These are phyloP conservation scores for Hippotragus niger DNA, from an alignment of 2,113 vertebrate genomes.

Conservation along the genomic window DNA sequence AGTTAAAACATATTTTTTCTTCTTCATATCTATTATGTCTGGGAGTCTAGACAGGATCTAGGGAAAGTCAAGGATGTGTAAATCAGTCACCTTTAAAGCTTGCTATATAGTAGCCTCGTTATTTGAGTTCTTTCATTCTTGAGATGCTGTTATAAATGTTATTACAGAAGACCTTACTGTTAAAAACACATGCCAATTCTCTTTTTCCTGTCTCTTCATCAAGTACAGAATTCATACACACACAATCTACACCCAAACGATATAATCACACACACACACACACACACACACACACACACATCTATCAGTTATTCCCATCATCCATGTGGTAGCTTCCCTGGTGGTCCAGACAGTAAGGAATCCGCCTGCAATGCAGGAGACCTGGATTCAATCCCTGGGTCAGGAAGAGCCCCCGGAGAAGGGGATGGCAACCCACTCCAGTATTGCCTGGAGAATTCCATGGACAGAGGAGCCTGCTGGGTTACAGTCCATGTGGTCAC, in stretches of 20 bases:
- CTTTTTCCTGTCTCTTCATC: not conserved
- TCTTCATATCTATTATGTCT: not conserved
- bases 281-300: not conserved
- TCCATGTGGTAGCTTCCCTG: not conserved
- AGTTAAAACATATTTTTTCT: not conserved
- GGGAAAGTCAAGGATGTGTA: not conserved
- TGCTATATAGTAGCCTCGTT: not conserved
- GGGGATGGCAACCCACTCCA: not conserved
- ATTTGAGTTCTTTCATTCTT: not conserved
- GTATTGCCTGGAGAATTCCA: not conserved
- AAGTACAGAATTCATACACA: not conserved
- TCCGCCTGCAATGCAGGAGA: not conserved
- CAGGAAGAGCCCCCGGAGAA: not conserved
- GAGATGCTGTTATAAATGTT: not conserved
- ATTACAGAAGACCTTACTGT: not conserved
- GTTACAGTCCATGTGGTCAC: not conserved
- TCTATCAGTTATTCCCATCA: not conserved
- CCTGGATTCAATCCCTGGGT: not conserved
- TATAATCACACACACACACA: not conserved
- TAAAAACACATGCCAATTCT: not conserved
- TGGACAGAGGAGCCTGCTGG: not conserved
- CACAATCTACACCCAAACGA: not conserved
- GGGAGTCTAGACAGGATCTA: not conserved
- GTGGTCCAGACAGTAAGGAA: not conserved
- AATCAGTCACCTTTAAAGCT: not conserved